These are phyloP conservation scores for Drosophila trapezifrons DNA, from an alignment of 1,140 invertebrate species.

Conservation along the genomic window DNA sequence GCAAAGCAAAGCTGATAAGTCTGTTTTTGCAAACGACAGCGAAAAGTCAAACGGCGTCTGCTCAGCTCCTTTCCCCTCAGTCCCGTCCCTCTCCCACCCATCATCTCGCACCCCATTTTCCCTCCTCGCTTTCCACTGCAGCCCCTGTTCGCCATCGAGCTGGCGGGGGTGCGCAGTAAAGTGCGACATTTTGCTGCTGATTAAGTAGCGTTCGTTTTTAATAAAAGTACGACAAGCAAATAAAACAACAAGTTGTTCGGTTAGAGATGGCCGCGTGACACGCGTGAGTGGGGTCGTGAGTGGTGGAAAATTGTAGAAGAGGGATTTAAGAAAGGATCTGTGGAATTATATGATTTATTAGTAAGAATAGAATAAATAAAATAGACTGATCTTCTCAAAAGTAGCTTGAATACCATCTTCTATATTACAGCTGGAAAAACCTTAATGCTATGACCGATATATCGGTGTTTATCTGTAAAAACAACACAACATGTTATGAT, in stretches of 20 bases:
- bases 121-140: constrained; percentile 1
- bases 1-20: constrained; percentile 65
- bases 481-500: too few species aligned
- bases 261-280: constrained; percentile 29
- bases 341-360: background rate
- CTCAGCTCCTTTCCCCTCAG: background rate
- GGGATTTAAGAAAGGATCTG: background rate
- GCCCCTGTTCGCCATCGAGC: background rate
- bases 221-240: constrained; percentile 80
- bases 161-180: constrained; percentile 63
- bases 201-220: constrained; percentile 82
- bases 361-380: background rate
- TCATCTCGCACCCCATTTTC: constrained; percentile 1
- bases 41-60: constrained; percentile 63
- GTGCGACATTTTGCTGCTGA: constrained; percentile 82
- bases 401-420: too few species aligned
- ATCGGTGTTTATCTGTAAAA: background rate
- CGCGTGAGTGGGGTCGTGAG: background rate
- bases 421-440: too few species aligned
- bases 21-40: constrained; percentile 66
- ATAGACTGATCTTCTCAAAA: rapidly evolving
- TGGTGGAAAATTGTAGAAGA: background rate
- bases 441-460: too few species aligned
- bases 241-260: constrained; percentile 74
- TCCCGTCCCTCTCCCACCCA: background rate